Evolutionary conservation across 2,113 vertebrate genomes (phyloP).

Genomic region (Acrocephalus kingi): DNA sequence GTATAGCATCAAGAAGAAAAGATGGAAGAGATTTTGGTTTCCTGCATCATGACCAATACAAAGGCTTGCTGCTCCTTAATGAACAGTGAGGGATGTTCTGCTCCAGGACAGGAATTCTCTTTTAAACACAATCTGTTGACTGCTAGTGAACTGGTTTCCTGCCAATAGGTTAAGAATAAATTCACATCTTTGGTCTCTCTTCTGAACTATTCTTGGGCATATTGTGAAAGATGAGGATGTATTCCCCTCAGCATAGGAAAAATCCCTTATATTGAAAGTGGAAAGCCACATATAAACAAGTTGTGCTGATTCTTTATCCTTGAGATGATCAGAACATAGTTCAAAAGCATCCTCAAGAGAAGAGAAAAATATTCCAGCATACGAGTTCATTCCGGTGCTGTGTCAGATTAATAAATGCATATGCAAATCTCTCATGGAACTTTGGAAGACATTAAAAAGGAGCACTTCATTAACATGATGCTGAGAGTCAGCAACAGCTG

Average conservation of each 20-base stretch:
- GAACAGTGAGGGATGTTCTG: background rate
- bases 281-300: background rate
- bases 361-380: background rate
- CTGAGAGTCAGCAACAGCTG: background rate
- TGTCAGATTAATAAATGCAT: background rate
- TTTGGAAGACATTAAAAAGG: slow-evolving; percentile 3
- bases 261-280: background rate
- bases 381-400: background rate
- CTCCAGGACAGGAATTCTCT: background rate
- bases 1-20: background rate
- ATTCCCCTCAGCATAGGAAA: background rate
- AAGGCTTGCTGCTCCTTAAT: background rate
- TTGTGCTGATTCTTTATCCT: background rate
- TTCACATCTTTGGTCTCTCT: background rate
- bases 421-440: background rate
- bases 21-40: background rate
- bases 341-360: background rate
- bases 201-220: background rate
- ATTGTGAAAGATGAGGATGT: background rate
- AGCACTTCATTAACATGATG: background rate
- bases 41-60: rapidly evolving
- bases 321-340: background rate
- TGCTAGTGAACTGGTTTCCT: background rate
- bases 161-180: background rate
- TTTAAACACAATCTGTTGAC: background rate